phyloP scores from a whole-genome alignment of 2,888 invertebrate genomes.

The Aricia artaxerxes region DNA sequence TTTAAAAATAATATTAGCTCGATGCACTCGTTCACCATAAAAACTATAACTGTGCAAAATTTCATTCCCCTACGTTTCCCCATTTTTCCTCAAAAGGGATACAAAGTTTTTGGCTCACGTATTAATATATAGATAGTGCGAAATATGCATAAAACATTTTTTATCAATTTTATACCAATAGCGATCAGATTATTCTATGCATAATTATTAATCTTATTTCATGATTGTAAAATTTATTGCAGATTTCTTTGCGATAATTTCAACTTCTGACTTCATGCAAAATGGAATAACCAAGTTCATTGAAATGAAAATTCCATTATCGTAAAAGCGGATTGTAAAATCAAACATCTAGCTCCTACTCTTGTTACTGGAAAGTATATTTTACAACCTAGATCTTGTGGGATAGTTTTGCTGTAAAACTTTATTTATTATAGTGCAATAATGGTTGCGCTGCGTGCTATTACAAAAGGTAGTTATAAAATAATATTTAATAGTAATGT shows the following conservation, averaged over 20 bases:
- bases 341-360: conserved; percentile 27
- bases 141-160: neutral
- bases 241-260: conserved; percentile 12
- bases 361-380: conserved; percentile 23
- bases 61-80: too few species aligned
- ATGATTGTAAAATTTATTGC: conserved; percentile 6
- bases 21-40: too few species aligned
- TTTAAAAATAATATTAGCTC: too few species aligned
- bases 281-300: conserved; percentile 24
- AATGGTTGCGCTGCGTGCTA: neutral
- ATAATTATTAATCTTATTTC: neutral
- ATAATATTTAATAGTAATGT: neutral
- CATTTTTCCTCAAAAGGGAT: too few species aligned
- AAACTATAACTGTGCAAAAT: too few species aligned
- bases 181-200: neutral
- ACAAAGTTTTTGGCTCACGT: too few species aligned
- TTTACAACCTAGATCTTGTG: neutral
- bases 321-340: conserved; percentile 28
- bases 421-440: neutral
- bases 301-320: conserved; percentile 30
- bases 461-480: neutral
- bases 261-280: conserved; percentile 17
- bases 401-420: neutral
- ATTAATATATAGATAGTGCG: neutral
- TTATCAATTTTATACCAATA: neutral